phyloP scores from a whole-genome alignment of 2,797 vertebrate species.

The Parambassis ranga region DNA sequence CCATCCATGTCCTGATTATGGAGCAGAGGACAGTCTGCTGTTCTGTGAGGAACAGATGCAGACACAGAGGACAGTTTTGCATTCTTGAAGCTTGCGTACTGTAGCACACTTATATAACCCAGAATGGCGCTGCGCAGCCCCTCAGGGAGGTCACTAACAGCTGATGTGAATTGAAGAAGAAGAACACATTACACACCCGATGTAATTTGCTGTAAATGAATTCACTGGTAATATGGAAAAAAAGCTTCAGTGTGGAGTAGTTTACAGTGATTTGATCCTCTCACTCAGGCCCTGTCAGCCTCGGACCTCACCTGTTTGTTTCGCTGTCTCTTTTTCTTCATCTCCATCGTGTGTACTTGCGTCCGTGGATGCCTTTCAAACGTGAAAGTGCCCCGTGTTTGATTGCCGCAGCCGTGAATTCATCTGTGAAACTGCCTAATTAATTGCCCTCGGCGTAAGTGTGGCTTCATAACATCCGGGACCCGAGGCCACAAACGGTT shows the following conservation, averaged over 20 bases:
- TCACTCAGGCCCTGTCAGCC: neutral
- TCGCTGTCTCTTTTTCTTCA: neutral
- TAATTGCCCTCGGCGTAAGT: constrained; percentile 46
- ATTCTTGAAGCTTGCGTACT: constrained; percentile 22
- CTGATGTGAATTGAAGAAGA: constrained; percentile 52
- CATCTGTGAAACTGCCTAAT: constrained; percentile 72
- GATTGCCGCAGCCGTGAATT: constrained; percentile 44
- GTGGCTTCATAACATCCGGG: constrained; percentile 66
- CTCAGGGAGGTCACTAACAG: constrained; percentile 59
- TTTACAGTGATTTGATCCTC: neutral
- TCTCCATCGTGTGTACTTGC: neutral
- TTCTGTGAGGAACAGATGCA: constrained; percentile 8
- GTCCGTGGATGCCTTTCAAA: constrained; percentile 16
- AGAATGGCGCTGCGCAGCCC: constrained; percentile 42
- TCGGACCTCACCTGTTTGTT: constrained; percentile 1
- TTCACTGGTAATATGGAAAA: constrained; percentile 21
- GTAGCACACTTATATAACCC: constrained; percentile 65
- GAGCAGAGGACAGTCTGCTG: neutral
- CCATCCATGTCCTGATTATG: neutral
- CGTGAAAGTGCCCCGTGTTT: constrained; percentile 43
- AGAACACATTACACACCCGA: constrained; percentile 32
- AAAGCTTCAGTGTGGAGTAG: constrained; percentile 15
- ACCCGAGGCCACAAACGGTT: constrained; percentile 55
- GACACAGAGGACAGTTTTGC: constrained; percentile 23
- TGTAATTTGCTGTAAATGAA: constrained; percentile 46